A percentile compares a stretch with the other conserved stretches of the same genome.
phyloP scores from a whole-genome alignment of 2,888 invertebrate species.

The Mesorhabditis belari region DNA sequence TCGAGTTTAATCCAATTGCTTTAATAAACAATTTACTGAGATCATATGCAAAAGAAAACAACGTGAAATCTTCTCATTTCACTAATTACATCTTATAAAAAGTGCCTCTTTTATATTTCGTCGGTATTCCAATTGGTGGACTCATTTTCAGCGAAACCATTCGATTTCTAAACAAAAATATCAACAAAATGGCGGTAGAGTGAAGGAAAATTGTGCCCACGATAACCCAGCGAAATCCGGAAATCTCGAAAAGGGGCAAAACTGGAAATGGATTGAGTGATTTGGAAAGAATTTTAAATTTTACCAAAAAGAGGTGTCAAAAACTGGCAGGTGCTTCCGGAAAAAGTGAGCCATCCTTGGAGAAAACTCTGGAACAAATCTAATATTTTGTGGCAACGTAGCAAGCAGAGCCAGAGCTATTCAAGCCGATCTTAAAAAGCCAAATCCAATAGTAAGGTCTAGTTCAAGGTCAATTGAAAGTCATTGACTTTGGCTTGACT shows the following conservation, averaged over 20 bases:
- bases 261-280: not conserved
- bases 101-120: conserved; percentile 22
- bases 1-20: no score
- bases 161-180: conserved; percentile 13
- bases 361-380: not conserved
- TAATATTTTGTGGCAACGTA: no score
- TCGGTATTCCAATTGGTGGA: conserved; percentile 14
- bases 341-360: not conserved
- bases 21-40: no score
- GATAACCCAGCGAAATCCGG: conserved; percentile 22
- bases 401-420: no score
- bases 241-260: conserved; percentile 16
- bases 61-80: not conserved
- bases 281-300: no score
- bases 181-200: conserved; percentile 8
- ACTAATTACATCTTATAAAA: conserved; percentile 26
- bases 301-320: not conserved
- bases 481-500: no score
- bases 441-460: no score
- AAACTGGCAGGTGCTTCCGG: not conserved
- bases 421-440: no score
- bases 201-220: conserved; percentile 8
- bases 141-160: conserved; percentile 17
- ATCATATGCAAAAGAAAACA: not conserved
- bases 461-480: no score